Conservation (phyloP, 2,113 vertebrate species). For the Casuarius casuarius region DNA sequence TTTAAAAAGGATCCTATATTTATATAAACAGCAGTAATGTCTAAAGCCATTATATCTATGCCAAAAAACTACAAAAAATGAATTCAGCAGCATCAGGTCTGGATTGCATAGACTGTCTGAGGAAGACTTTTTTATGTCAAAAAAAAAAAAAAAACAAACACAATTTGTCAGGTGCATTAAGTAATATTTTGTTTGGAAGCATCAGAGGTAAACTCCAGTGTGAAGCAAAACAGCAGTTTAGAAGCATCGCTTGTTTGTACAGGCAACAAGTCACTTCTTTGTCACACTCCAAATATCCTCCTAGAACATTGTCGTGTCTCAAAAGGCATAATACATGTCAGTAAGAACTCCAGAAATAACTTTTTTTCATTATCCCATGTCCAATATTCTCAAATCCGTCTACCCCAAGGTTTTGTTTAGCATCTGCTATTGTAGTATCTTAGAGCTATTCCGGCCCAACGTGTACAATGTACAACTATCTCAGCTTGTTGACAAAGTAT, state of each 20-base stretch:
- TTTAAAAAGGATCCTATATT: background rate
- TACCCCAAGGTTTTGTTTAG: background rate
- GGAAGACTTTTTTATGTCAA: background rate
- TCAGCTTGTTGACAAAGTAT: background rate
- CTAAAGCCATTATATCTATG: background rate
- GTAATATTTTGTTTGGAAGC: background rate
- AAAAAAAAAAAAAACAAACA: background rate
- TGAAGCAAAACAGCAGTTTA: background rate
- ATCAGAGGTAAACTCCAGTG: background rate
- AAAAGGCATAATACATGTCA: background rate
- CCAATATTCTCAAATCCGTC: background rate
- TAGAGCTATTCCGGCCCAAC: background rate
- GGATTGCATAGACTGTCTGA: background rate
- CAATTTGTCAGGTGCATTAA: background rate
- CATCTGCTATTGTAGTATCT: background rate
- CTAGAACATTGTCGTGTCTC: background rate
- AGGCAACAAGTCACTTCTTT: background rate
- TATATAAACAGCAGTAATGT: background rate
- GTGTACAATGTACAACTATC: background rate
- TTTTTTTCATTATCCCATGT: background rate
- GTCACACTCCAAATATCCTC: background rate
- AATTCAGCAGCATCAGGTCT: background rate
- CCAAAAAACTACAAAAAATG: background rate
- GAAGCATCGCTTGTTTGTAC: background rate
- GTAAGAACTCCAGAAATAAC: background rate